A percentile compares a stretch with the other conserved stretches of the same genome.
Conservation (phyloP, 35 echinoderm and acorn worm species). For the Patiria miniata region DNA sequence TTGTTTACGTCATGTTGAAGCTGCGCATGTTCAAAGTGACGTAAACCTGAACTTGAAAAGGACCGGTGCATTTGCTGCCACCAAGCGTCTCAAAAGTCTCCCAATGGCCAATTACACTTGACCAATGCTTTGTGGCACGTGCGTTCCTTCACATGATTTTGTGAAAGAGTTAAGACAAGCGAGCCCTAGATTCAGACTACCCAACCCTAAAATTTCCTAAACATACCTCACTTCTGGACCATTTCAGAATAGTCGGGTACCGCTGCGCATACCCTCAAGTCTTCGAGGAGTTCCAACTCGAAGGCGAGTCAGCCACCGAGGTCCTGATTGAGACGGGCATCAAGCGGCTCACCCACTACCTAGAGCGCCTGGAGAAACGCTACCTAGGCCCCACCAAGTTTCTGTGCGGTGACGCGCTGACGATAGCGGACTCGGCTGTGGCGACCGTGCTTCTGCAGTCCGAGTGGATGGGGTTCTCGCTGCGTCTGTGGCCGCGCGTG, state of each 20-base stretch:
- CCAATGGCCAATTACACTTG: too few species aligned
- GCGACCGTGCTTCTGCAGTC: constrained; percentile 50
- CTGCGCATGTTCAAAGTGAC: too few species aligned
- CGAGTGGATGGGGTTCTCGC: constrained; percentile 54
- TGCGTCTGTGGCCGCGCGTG: constrained; percentile 58
- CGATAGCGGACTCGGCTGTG: constrained; percentile 50
- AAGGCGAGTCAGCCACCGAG: constrained; percentile 49
- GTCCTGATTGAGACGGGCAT: constrained; percentile 54
- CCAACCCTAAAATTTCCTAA: too few species aligned
- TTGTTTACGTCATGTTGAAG: too few species aligned
- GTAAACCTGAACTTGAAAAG: too few species aligned
- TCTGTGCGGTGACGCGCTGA: constrained; percentile 37
- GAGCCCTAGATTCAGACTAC: too few species aligned
- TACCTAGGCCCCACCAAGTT: constrained; percentile 16
- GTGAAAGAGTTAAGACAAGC: too few species aligned
- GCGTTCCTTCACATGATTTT: too few species aligned
- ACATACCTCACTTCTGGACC: too few species aligned
- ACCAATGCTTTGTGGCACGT: too few species aligned
- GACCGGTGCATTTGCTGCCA: too few species aligned
- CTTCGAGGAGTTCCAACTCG: constrained; percentile 40
- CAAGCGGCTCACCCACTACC: constrained; percentile 24
- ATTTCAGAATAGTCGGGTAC: constrained; percentile 50
- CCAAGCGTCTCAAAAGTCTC: too few species aligned
- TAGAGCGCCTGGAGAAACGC: constrained; percentile 50
- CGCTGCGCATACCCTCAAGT: constrained; percentile 58